Percentiles rank a stretch among this genome's conserved stretches.
These are phyloP conservation scores for Bos javanicus DNA, from an alignment of 2,113 vertebrate species.

Conservation along the genomic window DNA sequence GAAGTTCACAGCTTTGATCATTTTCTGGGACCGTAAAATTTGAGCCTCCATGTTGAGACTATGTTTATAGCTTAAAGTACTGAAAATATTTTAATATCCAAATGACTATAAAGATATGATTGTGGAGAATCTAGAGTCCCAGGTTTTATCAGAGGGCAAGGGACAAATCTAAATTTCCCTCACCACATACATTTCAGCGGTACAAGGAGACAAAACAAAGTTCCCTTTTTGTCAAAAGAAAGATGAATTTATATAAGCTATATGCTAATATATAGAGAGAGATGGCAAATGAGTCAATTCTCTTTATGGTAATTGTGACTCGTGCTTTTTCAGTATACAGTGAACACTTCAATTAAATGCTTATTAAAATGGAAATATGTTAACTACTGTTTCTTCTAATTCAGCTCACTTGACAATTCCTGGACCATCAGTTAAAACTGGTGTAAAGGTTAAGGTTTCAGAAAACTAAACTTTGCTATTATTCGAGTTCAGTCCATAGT, in stretches of 20 bases:
- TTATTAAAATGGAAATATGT: not conserved
- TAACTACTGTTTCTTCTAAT: not conserved
- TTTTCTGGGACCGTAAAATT: not conserved
- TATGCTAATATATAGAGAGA: not conserved
- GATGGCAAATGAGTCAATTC: not conserved
- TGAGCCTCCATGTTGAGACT: not conserved
- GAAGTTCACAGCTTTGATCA: not conserved
- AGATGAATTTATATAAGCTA: not conserved
- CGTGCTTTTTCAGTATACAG: not conserved
- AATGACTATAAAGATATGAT: not conserved
- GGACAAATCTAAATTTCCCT: not conserved
- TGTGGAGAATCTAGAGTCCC: not conserved
- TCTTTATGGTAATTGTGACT: not conserved
- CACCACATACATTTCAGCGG: not conserved
- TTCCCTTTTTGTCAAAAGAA: not conserved
- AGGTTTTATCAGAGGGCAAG: not conserved
- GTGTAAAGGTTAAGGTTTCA: not conserved
- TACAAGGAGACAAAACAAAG: not conserved
- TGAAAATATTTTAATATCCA: not conserved
- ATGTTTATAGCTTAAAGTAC: not conserved
- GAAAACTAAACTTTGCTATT: not conserved
- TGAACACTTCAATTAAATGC: not conserved
- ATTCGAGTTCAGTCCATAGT: not conserved
- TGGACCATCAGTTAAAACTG: not conserved
- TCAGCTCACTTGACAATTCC: not conserved